Base-by-base conservation (phyloP, 2,888 invertebrate species). In the Acronicta alni region DNA sequence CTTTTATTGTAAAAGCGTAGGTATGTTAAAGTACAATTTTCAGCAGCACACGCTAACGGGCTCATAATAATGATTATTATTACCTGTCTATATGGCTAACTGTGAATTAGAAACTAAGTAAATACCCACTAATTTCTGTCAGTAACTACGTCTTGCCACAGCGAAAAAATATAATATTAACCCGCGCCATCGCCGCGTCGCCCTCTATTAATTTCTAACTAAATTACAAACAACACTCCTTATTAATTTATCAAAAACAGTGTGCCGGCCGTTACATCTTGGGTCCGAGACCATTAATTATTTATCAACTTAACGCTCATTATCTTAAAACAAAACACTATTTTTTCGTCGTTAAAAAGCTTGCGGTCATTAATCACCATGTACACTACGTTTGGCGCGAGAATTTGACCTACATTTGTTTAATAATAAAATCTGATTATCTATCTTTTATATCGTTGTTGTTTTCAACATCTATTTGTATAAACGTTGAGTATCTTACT, bases 241-340 rank as follows among this genome's bases (percentile, higher is more conserved):
- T 75, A 78, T 80, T 79, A 81, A 82, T 85, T 82, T 81, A 82
- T 82, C 81, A 81, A 80, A 71, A 65, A 61, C 57, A 65, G 58
- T 66, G 55, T 77, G 72, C 75, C 71, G 64, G 72, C 69, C 66
- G 75, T 75, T 75, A 75, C 70, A 79, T 88, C 83, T 84, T 64
- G 70, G 61, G 69, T 71, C 77, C 75, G 52, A 62, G 69, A 75
- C 83, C 86, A 89, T 90, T 89, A 88, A 90, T 89, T 89, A 89
- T 89, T 86, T 86, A 86, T 84, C 83, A 85, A 84, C 82, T 89
- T 86, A 88, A 85, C 87, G 88, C 87, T 89, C 87, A 87, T 89
- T 90, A 90, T 87, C 86, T 82, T 73, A 81, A 83, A 87, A 89
- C 87, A 89, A 89, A 89, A 89, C 85, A 85, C 82, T 81, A 82